phyloP scores from a whole-genome alignment of 2,888 invertebrate genomes.

The Andrena fulva region DNA sequence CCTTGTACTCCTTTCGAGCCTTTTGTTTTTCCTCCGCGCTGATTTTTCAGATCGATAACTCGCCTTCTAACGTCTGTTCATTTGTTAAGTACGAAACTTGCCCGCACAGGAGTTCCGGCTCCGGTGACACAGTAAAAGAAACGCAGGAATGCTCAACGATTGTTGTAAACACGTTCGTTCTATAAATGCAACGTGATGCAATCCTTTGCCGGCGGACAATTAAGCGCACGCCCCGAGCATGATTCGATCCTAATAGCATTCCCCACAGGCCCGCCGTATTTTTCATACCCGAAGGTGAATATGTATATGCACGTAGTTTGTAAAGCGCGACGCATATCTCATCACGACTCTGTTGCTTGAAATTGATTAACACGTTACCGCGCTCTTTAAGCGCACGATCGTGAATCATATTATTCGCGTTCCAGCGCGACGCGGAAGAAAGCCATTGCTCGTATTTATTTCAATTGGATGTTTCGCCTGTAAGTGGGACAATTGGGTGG shows the following conservation, averaged over 20 bases:
- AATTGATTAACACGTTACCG: neutral
- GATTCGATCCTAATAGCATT: conserved; percentile 6
- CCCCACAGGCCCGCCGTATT: neutral
- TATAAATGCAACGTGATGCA: conserved; percentile 41
- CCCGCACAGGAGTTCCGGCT: neutral
- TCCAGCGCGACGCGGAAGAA: neutral
- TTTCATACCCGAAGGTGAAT: neutral
- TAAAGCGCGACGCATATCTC: neutral
- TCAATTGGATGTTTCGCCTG: neutral
- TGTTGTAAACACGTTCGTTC: conserved; percentile 16
- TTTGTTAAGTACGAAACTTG: neutral
- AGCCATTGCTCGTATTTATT: neutral
- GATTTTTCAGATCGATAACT: conserved; percentile 4
- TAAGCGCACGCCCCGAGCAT: neutral
- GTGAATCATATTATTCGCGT: neutral
- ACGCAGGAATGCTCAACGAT: neutral
- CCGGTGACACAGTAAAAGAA: neutral
- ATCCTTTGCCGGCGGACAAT: conserved; percentile 3
- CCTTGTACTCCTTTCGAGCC: neutral
- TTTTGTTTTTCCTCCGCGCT: neutral
- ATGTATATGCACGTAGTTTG: neutral
- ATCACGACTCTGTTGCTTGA: neutral
- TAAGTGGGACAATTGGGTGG: neutral
- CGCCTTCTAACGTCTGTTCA: neutral
- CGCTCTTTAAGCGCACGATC: neutral